Evolutionary conservation across 2,888 invertebrate genomes (phyloP), one percentile per base, ranked within the genome.

Genomic region (Theretra japonica): DNA sequence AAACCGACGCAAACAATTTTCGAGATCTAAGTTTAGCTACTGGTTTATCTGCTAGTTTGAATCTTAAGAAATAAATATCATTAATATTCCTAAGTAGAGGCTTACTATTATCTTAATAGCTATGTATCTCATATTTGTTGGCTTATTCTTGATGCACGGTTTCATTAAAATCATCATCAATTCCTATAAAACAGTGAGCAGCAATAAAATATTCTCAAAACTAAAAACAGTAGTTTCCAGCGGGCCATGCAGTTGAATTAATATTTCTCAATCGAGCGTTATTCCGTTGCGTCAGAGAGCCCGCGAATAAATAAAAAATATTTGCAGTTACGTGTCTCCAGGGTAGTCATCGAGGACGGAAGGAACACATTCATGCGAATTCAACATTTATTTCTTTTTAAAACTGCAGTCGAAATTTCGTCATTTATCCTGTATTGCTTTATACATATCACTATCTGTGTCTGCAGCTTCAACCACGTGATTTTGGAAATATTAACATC

Each of bases 1-100:
- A 82, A 80, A 80, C 80, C 77, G 76, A 80, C 80, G 76, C 72
- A 77, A 79, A 78, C 74, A 79, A 78, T 81, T 74, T 53, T 71
- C 73, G 75, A 79, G 80, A 76, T 75, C 60, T 71, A 75, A 75
- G 74, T 62, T 15, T 65, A 65, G 41, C 48, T 48, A 60, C 30
- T 33, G 15, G 28, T 28, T 30, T 5, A 60, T n/a, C 19, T 19
- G 30, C 17, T 30, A 19, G n/a, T 60, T 28, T 30, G 17, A 19
- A 62, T 33, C 33, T 21, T 65, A 23, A 17, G n/a, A 30, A 60
- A 30, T 7, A 19, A n/a, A 3, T 15, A 15, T n/a, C 15, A 19
- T 17, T 2, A 30, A 19, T n/a, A n/a, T n/a, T 41, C 5, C 41
- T 23, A 65, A 48, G 21, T 48, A 48, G 8, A 41, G 41, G 41